Evolutionary conservation across 2,113 vertebrate genomes (phyloP).

Genomic region (Nothocercus julius): DNA sequence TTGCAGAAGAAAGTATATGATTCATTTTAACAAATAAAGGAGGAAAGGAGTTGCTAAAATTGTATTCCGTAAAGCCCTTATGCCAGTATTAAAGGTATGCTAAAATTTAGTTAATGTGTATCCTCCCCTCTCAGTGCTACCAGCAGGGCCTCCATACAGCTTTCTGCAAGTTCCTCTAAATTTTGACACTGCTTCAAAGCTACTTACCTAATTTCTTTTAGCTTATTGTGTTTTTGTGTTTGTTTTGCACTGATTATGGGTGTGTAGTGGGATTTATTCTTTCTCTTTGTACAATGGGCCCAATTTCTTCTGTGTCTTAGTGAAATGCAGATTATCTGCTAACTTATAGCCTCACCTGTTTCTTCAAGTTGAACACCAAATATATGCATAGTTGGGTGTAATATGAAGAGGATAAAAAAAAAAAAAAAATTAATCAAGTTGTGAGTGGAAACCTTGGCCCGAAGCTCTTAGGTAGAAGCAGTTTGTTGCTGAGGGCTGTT

Average conservation of each 20-base stretch:
- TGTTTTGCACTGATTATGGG: background rate
- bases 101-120: background rate
- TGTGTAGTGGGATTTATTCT: rapidly evolving
- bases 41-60: background rate
- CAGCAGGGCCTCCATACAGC: background rate
- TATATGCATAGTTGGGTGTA: background rate
- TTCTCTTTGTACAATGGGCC: background rate
- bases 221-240: background rate
- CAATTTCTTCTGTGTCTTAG: background rate
- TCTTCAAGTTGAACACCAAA: background rate
- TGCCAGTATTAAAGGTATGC: background rate
- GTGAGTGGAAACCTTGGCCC: background rate
- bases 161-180: background rate
- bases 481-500: background rate
- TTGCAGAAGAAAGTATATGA: background rate
- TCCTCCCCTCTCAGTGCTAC: background rate
- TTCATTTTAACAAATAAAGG: background rate
- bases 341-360: background rate
- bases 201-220: background rate
- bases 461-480: background rate
- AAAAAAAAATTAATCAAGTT: background rate
- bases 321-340: background rate
- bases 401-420: background rate
- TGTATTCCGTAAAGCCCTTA: background rate
- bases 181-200: background rate